A percentile compares a stretch with the other conserved stretches of the same genome.
phyloP scores from a whole-genome alignment of 2,797 vertebrate genomes.

The Cirrhinus molitorella region DNA sequence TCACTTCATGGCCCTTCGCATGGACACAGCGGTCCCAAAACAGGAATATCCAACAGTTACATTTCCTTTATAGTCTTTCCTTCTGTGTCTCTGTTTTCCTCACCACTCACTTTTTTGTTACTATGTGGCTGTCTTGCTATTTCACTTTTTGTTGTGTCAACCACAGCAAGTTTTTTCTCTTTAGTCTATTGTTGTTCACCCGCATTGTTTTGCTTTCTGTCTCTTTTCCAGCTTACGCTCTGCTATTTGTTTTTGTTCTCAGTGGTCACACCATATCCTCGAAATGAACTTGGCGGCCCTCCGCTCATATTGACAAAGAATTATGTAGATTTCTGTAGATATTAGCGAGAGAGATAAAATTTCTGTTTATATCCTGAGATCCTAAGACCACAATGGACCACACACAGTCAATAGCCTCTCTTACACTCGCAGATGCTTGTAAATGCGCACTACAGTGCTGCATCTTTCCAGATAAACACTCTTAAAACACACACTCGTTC shows the following conservation, averaged over 20 bases:
- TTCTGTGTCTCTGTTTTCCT: constrained; percentile 10
- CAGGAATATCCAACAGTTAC: constrained; percentile 36
- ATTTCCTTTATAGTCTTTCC: constrained; percentile 27
- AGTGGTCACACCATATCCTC: constrained; percentile 47
- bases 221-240: constrained; percentile 15
- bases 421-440: constrained; percentile 17
- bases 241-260: constrained; percentile 42
- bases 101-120: neutral
- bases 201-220: constrained; percentile 12
- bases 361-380: constrained; percentile 29
- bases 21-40: constrained; percentile 18
- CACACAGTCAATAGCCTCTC: constrained; percentile 24
- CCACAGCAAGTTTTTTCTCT: constrained; percentile 6
- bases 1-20: constrained; percentile 6
- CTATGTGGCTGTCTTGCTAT: neutral
- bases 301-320: constrained; percentile 53
- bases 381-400: constrained; percentile 32
- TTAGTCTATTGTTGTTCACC: constrained; percentile 13
- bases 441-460: neutral
- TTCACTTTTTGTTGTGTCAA: constrained; percentile 7
- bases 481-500: neutral
- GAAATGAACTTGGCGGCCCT: constrained; percentile 45
- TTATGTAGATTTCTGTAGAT: constrained; percentile 61
- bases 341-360: constrained; percentile 56
- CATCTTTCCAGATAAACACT: constrained; percentile 26